Conservation (phyloP, 2,888 invertebrate species). For the Aromia moschata region DNA sequence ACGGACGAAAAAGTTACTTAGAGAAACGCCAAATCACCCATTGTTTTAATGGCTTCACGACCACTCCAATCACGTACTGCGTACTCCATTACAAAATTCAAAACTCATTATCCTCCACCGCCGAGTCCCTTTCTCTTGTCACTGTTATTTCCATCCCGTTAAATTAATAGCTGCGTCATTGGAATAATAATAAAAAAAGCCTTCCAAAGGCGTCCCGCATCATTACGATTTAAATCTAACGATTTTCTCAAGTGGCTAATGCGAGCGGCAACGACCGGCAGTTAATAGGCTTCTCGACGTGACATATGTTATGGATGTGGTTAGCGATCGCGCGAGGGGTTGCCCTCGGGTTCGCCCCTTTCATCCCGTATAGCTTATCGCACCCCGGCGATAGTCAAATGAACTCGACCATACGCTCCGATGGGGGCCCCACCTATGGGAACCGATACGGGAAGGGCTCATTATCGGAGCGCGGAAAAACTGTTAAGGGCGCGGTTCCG, state of each 20-base stretch:
- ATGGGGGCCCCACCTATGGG: conserved; percentile 35
- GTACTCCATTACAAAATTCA: background rate
- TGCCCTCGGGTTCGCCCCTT: conserved; percentile 30
- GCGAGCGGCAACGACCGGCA: conserved; percentile 44
- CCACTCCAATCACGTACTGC: too few relatives aligned
- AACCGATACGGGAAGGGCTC: conserved; percentile 31
- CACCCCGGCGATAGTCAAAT: conserved; percentile 48
- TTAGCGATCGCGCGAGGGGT: conserved; percentile 46
- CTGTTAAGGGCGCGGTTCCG: background rate
- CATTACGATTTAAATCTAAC: conserved; percentile 47
- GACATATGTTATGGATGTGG: conserved; percentile 51
- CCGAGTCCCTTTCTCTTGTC: background rate
- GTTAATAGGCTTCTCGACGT: conserved; percentile 49
- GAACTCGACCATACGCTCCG: conserved; percentile 40
- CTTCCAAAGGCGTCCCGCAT: conserved; percentile 29
- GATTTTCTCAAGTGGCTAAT: conserved; percentile 48
- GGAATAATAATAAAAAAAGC: conserved; percentile 19
- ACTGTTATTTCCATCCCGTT: conserved; percentile 1
- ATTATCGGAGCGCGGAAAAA: conserved; percentile 22
- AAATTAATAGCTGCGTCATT: conserved; percentile 18
- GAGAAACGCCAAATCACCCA: too few relatives aligned
- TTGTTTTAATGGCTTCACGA: too few relatives aligned
- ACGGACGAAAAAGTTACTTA: too few relatives aligned
- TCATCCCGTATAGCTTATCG: conserved; percentile 47
- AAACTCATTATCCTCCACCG: background rate